Evolutionary conservation across 2,113 vertebrate genomes (phyloP).

Genomic region (Helogale parvula): DNA sequence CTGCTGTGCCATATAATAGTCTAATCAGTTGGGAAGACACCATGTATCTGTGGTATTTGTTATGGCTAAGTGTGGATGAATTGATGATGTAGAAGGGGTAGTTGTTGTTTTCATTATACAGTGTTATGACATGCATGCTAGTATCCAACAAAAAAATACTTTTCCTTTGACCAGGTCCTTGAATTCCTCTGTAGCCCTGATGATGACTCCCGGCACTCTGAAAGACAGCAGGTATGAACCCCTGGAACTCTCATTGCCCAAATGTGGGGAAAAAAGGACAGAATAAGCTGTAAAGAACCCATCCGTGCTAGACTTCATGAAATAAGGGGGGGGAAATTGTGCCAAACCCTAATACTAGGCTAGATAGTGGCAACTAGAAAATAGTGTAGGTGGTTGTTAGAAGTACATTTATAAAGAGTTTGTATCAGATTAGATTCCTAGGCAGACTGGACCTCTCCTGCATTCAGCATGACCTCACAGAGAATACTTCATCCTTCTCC

Average conservation of each 20-base stretch:
- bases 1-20: background rate
- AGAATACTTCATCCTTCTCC: background rate
- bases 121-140: background rate
- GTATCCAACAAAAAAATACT: background rate
- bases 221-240: slow-evolving; percentile 94
- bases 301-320: background rate
- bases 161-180: slow-evolving; percentile 89
- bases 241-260: background rate
- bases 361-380: background rate
- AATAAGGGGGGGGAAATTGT: background rate
- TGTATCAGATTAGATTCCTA: background rate
- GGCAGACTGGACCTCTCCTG: background rate
- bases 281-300: background rate
- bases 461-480: background rate
- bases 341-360: background rate
- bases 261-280: background rate
- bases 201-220: slow-evolving; percentile 96
- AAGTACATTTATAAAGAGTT: background rate
- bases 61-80: background rate
- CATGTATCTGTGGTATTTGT: background rate
- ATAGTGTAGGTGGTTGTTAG: background rate
- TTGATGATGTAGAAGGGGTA: background rate
- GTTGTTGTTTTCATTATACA: background rate
- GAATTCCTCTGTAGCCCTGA: slow-evolving; percentile 97
- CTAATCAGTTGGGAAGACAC: background rate